Base-by-base conservation (phyloP, 1,140 invertebrate species). In the Cherax quadricarinatus region DNA sequence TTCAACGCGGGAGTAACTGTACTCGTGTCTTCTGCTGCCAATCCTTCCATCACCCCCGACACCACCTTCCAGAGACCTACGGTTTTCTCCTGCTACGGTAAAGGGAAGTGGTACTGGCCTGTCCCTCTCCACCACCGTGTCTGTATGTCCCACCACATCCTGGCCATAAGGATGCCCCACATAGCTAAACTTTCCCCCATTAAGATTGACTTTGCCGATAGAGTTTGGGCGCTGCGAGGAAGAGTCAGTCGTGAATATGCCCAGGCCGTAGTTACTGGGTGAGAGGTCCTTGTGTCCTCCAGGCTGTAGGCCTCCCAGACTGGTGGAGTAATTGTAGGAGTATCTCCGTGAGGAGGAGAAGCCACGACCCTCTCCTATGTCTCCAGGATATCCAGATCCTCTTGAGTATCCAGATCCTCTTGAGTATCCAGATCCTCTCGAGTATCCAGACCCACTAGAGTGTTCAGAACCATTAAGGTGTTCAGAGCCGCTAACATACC, bases 101-200 rank as follows among this genome's bases (percentile, higher is more conserved):
- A 86, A 86, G 80, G 86, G 84, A n/a, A 83, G 78, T 75, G 78
- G 84, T 70, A 79, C 24, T 66, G 81, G 73, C 53, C 82, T 12
- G 21, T 49, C 66, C 41, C 30, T 16, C 57, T 60, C 80, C 51
- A 24, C 79, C 10, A 75, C 75, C 24, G 53, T 41, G 49, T 75
- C 75, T 81, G 78, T 92, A 79, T 93, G 93, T 24, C 93, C 93
- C 21, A 93, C 91, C 18, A 93, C 89, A 66, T 93, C 93, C 53
- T 92, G 70, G 9, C 93, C 93, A 82, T 92, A 93, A 21, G 90
- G 62, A 78, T 92, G 93, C 21, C 93, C 93, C 79, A 93, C 93
- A 70, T 93, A 93, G 85, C 93, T 93, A 57, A 92, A 90, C 80
- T 66, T 87, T 18, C 91, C 89, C 21, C 88, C 88, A 30, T 79